Evolutionary conservation across 2,113 vertebrate genomes (phyloP), one percentile per base, ranked within the genome.

Genomic region (Neoarius graeffei): DNA sequence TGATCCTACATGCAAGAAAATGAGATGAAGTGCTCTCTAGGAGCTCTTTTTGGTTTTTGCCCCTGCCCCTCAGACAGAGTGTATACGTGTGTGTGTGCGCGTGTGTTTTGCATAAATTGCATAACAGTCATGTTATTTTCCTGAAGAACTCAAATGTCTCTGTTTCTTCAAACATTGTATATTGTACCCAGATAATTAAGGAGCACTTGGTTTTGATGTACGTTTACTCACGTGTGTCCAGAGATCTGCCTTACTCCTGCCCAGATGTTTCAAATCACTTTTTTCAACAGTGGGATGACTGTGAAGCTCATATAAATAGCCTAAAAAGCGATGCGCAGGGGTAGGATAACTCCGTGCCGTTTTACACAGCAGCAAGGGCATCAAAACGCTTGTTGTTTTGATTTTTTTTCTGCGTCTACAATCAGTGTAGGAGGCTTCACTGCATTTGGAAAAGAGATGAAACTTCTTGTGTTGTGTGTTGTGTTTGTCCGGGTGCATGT

Each of bases 191-290:
- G 9, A 42, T 11, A 76, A 23, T 48, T 4, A 48, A 10, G 19
- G 8, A 8, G 11, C 9, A 23, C 11, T 23, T 13, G 9, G 20
- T 11, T 76, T 23, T 76, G 73, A 13, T 52, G 8, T 10, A 76
- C 13, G 35, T 50, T 56, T n/a, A 15, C 50, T n/a, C 76, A 10
- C 7, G 71, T 74, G 9, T 52, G 20, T 52, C 50, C n/a, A 27
- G n/a, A 59, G 80, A 82, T 62, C n/a, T 62, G 3, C 27, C 14
- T 81, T 17, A 35, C 17, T 42, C 10, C 56, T 60, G 27, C 4
- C 80, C 80, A 81, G 80, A 81, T 81, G 77, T 81, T 59, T n/a
- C 54, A 30, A 27, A 59, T 81, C 8, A 35, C 15, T 62, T 62
- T 48, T 48, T 5, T 0, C 27, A 48, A 30, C 57, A 25, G 57